phyloP scores from a whole-genome alignment of 1,140 invertebrate genomes.

The Papilio polyxenes region DNA sequence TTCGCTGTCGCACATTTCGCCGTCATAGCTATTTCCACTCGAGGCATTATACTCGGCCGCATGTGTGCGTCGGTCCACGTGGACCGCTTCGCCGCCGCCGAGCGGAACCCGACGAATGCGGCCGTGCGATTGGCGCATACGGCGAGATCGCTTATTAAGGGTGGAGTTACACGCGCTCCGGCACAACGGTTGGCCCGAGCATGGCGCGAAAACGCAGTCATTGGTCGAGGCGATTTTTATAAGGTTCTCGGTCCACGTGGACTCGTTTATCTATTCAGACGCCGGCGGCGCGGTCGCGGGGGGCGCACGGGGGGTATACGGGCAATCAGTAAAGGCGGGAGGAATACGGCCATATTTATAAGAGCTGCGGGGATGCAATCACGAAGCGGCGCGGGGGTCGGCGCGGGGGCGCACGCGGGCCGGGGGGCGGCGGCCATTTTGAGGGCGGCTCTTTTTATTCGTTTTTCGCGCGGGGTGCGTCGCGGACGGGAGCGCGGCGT shows the following conservation, averaged over 20 bases:
- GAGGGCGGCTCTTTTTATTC: conserved; percentile 81
- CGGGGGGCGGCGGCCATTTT: conserved; percentile 80
- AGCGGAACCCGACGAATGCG: conserved; percentile 63
- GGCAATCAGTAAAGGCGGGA: conserved; percentile 81
- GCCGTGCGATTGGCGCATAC: conserved; percentile 57
- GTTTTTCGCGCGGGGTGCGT: conserved; percentile 80
- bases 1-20: conserved; percentile 82
- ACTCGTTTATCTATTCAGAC: conserved; percentile 82
- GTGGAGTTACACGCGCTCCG: conserved; percentile 76
- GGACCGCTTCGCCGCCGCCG: conserved; percentile 73
- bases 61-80: conserved; percentile 78
- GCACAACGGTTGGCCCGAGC: conserved; percentile 57
- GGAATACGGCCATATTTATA: conserved; percentile 82
- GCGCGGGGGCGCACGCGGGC: conserved; percentile 57
- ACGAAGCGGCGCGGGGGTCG: conserved; percentile 78
- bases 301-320: conserved; percentile 79
- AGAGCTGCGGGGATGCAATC: conserved; percentile 81
- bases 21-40: conserved; percentile 81
- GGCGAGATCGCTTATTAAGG: conserved; percentile 80
- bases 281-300: conserved; percentile 79
- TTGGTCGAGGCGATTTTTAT: conserved; percentile 79
- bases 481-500: conserved; percentile 76
- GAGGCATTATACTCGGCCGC: conserved; percentile 77
- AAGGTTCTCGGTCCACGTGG: conserved; percentile 79
- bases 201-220: conserved; percentile 49